Conservation (phyloP, 2,113 vertebrate genomes). For the Morphnarchus princeps region DNA sequence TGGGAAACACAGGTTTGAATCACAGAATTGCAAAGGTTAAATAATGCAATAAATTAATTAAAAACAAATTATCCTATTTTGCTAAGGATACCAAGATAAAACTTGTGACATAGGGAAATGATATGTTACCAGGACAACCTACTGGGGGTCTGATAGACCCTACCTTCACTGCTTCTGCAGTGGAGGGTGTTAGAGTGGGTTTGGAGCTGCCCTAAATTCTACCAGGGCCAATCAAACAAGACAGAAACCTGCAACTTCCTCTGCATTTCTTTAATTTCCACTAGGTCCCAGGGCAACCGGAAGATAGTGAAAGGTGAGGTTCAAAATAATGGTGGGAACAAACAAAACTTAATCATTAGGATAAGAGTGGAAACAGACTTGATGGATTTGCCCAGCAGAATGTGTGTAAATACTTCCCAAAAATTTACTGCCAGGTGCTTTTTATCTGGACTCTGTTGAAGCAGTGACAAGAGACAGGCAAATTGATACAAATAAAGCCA, state of each 20-base stretch:
- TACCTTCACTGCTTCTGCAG: background rate
- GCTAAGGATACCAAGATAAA: background rate
- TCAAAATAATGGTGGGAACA: background rate
- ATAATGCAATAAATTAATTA: background rate
- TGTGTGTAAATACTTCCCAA: background rate
- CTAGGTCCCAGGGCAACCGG: background rate
- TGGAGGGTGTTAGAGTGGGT: background rate
- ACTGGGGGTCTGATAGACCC: background rate
- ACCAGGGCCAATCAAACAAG: background rate
- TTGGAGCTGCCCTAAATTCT: background rate
- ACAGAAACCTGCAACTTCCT: background rate
- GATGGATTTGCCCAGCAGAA: background rate
- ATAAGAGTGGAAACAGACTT: background rate
- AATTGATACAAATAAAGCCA: background rate
- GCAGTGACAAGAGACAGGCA: background rate
- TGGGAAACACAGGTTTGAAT: background rate
- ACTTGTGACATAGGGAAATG: background rate
- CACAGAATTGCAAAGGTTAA: background rate
- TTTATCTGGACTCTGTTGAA: background rate
- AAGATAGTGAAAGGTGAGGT: background rate
- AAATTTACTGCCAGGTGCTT: background rate
- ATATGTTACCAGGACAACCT: background rate
- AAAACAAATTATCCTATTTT: background rate
- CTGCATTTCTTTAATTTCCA: background rate
- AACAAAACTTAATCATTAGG: background rate